Evolutionary conservation across 2,888 invertebrate species (phyloP).

Genomic region (Phanerotoma sp.): DNA sequence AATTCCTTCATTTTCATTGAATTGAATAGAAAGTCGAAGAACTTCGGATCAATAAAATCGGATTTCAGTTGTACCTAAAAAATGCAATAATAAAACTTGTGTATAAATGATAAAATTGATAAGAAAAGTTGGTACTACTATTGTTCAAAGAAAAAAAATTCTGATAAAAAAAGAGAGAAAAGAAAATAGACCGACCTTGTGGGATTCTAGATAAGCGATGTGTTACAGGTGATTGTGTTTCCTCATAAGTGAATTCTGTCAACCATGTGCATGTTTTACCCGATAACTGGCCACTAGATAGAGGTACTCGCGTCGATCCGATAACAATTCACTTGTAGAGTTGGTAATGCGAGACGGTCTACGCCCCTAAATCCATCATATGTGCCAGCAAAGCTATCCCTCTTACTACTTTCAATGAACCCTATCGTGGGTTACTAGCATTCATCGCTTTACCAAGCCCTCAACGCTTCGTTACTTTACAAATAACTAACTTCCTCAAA

Average conservation of each 20-base stretch:
- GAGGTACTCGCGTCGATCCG: constrained; percentile 10
- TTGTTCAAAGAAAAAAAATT: background rate
- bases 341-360: constrained; percentile 39
- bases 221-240: background rate
- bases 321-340: constrained; percentile 37
- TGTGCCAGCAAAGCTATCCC: background rate
- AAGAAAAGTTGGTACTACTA: no score
- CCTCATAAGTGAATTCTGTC: constrained; percentile 8
- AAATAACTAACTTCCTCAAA: constrained; percentile 8
- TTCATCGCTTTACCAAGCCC: constrained; percentile 5
- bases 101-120: no score
- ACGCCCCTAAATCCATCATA: constrained; percentile 42
- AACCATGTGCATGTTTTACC: constrained; percentile 3
- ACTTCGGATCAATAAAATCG: no score
- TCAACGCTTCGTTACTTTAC: background rate
- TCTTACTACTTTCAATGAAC: background rate
- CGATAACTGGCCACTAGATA: constrained; percentile 15
- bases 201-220: background rate
- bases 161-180: background rate
- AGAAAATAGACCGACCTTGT: no score
- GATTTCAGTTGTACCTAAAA: no score
- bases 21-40: no score
- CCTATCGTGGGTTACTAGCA: constrained; percentile 8
- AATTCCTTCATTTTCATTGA: no score
- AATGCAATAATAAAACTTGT: no score